Base-by-base conservation (phyloP, 2,888 invertebrate species). In the Platerodrilus igneus region DNA sequence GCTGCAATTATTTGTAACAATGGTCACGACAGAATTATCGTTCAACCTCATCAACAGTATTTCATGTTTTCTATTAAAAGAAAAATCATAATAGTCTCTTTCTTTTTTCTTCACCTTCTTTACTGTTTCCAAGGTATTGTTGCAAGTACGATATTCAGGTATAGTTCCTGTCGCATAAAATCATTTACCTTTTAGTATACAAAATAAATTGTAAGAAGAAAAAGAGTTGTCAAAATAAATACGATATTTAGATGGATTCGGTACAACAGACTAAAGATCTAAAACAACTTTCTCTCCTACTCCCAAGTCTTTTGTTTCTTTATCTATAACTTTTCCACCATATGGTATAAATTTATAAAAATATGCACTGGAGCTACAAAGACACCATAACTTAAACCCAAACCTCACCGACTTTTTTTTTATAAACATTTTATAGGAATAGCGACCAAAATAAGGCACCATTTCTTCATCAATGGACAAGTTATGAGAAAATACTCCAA, bases 391-490 rank as follows among this genome's bases (percentile, higher is more conserved):
- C 14, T 14, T 57, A 29, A 48, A 57, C 2, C 56, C 56, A 36
- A 59, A 58, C 4, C 57, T 45, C 1, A 56, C 51, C 15, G 55
- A 56, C 27, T 58, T 57, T n/a, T 47, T 50, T 45, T 50, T 51
- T 14, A 59, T 54, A 28, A 53, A 59, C 52, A 55, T 56, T 41
- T 59, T 57, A 17, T 45, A 47, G 7, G 55, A 52, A 41, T 57
- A 56, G 17, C 41, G 15, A 9, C 55, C 56, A 46, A 53, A 58
- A 21, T 48, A 47, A 2, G 48, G 41, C 10, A 52, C 43, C 48
- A 50, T 51, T 37, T 39, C 31, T 29, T 59, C 51, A 41, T 59
- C 54, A 16, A 56, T 54, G 2, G 55, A 55, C 22, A 58, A 34
- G 34, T 49, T 36, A 34, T 47, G 32, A 5, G 49, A 40, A 47